Percentiles rank a stretch among this genome's conserved stretches.
Evolutionary conservation across 2,797 vertebrate species (phyloP).

Genomic region (Sebastes wilsoni): DNA sequence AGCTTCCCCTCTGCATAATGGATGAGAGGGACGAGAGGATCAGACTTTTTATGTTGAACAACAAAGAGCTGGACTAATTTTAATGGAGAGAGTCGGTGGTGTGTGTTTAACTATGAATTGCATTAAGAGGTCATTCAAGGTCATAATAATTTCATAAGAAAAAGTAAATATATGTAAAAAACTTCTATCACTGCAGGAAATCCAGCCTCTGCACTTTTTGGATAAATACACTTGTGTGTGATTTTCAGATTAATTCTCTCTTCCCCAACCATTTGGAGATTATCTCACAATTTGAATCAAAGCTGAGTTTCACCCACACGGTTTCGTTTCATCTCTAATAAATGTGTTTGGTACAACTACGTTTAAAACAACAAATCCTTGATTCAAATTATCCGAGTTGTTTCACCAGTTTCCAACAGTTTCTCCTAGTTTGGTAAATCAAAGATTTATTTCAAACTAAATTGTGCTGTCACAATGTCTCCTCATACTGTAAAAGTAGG

Average conservation of each 20-base stretch:
- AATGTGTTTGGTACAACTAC: not conserved
- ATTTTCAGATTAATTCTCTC: not conserved
- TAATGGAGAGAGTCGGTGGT: slow-evolving; percentile 8
- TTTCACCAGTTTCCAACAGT: not conserved
- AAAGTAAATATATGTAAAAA: not conserved
- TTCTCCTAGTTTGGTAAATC: not conserved
- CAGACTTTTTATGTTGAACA: slow-evolving; percentile 42
- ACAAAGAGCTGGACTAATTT: slow-evolving; percentile 52
- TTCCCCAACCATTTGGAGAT: not conserved
- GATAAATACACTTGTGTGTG: not conserved
- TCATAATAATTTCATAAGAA: not conserved
- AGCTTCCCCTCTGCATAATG: slow-evolving; percentile 69
- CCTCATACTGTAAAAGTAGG: not conserved
- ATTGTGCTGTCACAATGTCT: not conserved
- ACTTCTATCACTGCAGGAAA: not conserved
- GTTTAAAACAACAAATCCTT: not conserved
- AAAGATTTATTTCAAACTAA: not conserved
- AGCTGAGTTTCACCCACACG: not conserved
- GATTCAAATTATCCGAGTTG: not conserved
- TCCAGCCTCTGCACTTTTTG: not conserved
- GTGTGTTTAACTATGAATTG: slow-evolving; percentile 13
- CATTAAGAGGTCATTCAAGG: slow-evolving; percentile 25
- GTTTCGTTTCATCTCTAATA: not conserved
- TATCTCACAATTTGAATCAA: not conserved
- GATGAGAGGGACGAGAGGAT: slow-evolving; percentile 59